Percentiles rank a stretch among this genome's conserved stretches.
Evolutionary conservation across 2,888 invertebrate species (phyloP).

Genomic region (Silvanus unidentatus): DNA sequence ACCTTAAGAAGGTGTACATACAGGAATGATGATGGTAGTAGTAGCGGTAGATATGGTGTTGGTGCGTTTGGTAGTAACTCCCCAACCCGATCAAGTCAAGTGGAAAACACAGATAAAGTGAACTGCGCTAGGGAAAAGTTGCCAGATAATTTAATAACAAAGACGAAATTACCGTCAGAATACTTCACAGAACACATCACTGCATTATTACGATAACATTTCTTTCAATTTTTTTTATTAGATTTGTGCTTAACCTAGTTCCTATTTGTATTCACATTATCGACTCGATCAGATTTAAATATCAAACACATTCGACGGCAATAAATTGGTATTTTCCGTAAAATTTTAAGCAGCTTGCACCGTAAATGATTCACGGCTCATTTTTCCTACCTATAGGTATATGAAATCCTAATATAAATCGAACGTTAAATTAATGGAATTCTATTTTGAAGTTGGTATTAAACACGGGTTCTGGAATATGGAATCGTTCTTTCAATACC

Average conservation of each 20-base stretch:
- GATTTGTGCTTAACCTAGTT: conserved; percentile 13
- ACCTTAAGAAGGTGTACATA: too few species aligned
- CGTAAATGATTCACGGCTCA: too few species aligned
- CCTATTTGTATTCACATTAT: conserved; percentile 14
- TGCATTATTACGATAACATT: conserved; percentile 42
- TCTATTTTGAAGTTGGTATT: too few species aligned
- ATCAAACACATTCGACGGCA: background rate
- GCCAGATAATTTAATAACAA: conserved; percentile 49
- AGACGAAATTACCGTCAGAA: conserved; percentile 45
- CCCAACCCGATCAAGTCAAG: conserved; percentile 33
- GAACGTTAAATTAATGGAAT: too few species aligned
- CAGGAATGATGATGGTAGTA: too few species aligned
- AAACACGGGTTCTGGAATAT: too few species aligned
- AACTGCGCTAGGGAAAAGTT: conserved; percentile 45
- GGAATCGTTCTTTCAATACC: too few species aligned
- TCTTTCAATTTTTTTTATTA: background rate
- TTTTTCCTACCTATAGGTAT: too few species aligned
- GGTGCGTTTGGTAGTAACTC: background rate
- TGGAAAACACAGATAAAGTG: conserved; percentile 48
- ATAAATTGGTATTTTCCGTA: background rate
- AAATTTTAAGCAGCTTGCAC: too few species aligned
- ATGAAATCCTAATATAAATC: too few species aligned
- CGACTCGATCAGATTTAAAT: conserved; percentile 8
- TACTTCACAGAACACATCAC: conserved; percentile 39
- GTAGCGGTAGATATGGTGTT: too few species aligned